Percentiles rank a stretch among this genome's conserved stretches.
These are phyloP conservation scores for Hyperoplus lanceolatus DNA, from an alignment of 2,797 vertebrate species.

Conservation along the genomic window DNA sequence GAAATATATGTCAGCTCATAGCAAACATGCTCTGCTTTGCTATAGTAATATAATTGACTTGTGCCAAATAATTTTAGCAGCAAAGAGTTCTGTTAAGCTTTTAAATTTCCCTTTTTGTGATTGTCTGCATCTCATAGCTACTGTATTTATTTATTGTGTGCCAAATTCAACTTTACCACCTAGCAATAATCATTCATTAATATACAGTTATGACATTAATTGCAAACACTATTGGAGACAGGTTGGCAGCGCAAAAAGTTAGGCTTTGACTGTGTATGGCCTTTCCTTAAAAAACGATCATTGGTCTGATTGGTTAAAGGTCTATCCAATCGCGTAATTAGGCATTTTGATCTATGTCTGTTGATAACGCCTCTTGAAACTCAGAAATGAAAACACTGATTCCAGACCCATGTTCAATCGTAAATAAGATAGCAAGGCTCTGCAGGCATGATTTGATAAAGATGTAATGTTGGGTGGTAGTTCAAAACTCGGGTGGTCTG, in stretches of 20 bases:
- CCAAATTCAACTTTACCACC: neutral
- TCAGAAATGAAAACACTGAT: too few species aligned
- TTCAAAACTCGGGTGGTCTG: constrained; percentile 1
- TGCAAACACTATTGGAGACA: neutral
- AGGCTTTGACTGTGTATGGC: neutral
- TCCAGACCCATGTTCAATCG: too few species aligned
- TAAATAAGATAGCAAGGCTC: neutral
- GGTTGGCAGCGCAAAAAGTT: neutral
- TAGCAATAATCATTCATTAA: neutral
- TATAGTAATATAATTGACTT: neutral
- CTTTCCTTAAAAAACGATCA: neutral
- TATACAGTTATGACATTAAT: neutral
- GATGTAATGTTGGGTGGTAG: constrained; percentile 4
- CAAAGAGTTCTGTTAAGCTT: neutral
- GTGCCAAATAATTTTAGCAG: constrained; percentile 1
- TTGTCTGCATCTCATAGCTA: neutral
- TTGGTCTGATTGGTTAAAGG: too few species aligned
- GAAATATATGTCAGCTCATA: constrained; percentile 34
- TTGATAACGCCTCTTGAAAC: too few species aligned
- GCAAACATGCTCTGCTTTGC: neutral
- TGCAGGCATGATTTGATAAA: constrained; percentile 13
- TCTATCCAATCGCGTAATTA: too few species aligned
- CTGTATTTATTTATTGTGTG: neutral
- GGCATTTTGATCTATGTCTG: too few species aligned
- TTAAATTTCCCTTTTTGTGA: neutral